Conservation (phyloP, 2,797 vertebrate genomes). For the Agapornis canus region DNA sequence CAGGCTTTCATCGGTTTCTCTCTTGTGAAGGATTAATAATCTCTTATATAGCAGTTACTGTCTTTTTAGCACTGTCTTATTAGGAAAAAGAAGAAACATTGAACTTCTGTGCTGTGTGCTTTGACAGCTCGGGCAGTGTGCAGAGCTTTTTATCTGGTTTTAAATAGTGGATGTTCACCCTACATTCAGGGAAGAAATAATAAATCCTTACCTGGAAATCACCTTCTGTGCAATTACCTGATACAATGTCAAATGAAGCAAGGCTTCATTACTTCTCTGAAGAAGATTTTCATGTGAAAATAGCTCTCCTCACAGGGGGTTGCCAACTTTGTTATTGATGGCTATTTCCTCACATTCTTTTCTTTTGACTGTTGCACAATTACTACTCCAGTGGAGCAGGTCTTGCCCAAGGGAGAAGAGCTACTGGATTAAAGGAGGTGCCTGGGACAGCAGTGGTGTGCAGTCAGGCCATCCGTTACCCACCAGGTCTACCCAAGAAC, state of each 20-base stretch:
- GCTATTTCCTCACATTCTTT: background rate
- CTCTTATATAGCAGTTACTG: background rate
- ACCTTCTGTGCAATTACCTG: background rate
- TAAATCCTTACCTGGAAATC: constrained; percentile 11
- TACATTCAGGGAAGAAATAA: background rate
- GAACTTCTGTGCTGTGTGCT: background rate
- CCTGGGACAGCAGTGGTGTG: background rate
- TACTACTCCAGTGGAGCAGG: background rate
- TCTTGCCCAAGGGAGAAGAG: background rate
- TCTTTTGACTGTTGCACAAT: background rate
- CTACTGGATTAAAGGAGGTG: background rate
- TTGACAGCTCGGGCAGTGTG: background rate
- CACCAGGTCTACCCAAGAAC: background rate
- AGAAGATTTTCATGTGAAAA: constrained; percentile 13
- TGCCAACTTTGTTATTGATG: background rate
- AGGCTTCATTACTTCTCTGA: background rate
- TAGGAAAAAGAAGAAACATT: background rate
- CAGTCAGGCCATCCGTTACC: background rate
- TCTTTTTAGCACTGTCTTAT: background rate
- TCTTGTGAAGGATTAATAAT: constrained; percentile 28
- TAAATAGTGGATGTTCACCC: background rate
- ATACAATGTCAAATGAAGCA: background rate
- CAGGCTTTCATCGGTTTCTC: constrained; percentile 24
- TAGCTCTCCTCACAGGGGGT: background rate
- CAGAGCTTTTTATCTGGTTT: background rate